Conservation (phyloP, 2,888 invertebrate species). For the Capitulum mitella region DNA sequence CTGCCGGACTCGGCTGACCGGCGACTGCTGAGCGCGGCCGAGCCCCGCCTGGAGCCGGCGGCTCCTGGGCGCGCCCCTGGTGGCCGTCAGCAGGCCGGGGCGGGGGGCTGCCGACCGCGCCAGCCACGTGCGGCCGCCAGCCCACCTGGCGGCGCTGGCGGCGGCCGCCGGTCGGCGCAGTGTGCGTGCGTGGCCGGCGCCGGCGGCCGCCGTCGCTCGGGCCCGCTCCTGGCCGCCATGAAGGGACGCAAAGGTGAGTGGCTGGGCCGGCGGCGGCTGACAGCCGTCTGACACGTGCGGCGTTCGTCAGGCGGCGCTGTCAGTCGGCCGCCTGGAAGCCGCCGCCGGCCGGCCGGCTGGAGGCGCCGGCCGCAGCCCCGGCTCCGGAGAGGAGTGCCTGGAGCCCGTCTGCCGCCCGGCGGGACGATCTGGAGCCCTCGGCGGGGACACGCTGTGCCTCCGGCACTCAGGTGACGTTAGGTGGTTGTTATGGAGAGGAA, state of each 20-base stretch:
- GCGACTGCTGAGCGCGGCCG: too few relatives aligned
- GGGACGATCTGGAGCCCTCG: too few relatives aligned
- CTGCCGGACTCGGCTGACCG: too few relatives aligned
- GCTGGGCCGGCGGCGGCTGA: not conserved
- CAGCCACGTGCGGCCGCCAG: not conserved
- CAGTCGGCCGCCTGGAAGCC: not conserved
- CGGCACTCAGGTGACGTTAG: too few relatives aligned
- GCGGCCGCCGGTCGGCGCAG: not conserved
- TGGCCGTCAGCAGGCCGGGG: not conserved
- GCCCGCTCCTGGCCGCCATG: not conserved
- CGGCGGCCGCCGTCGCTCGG: not conserved
- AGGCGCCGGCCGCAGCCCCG: too few relatives aligned
- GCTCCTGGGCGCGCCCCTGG: not conserved
- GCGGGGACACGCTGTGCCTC: too few relatives aligned
- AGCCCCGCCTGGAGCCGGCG: not conserved
- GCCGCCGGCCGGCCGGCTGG: not conserved
- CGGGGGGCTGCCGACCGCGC: not conserved
- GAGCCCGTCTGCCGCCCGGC: too few relatives aligned
- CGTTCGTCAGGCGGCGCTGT: not conserved
- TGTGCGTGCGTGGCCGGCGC: not conserved
- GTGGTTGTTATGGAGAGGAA: too few relatives aligned
- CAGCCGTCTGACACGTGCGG: not conserved
- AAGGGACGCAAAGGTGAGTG: constrained; percentile 5
- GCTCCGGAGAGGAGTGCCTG: too few relatives aligned
- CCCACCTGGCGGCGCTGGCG: constrained; percentile 5